Evolutionary conservation across 2,113 vertebrate genomes (phyloP), one percentile per base, ranked within the genome.

Genomic region (Eptatretus burgeri): DNA sequence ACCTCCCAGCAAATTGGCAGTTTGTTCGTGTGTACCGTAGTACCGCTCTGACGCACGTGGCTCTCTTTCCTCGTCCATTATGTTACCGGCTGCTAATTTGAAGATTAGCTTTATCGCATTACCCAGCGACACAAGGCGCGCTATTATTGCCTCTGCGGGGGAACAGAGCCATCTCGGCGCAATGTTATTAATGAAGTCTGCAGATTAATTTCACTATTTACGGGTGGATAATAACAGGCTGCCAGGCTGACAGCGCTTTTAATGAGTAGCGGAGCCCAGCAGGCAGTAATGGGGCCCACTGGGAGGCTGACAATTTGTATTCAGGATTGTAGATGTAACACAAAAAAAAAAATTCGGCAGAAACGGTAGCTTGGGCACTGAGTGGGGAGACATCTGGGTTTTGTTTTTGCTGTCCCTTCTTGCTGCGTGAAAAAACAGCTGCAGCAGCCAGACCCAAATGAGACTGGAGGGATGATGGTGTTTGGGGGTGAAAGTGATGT

Each of bases 181-280:
- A 20, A 60, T 20, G 56, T 60, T 60, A 60, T 60, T 60, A 60
- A 60, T 60, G 56, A 60, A 60, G 56, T 12, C 56, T n/a, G 56
- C 20, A 20, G 56, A 60, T 60, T 10, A 60, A 60, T 60, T 10
- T 60, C 56, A 20, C 56, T 60, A 60, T 60, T 60, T 60, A 60
- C 56, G 56, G 56, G 56, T 13, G 56, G 56, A 60, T 60, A 60
- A 60, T 60, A 60, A 60, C 56, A n/a, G 56, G 56, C 56, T 60
- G 56, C 56, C n/a, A 20, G n/a, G 20, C 56, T 60, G 56, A 60
- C 56, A 60, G 56, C 56, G 56, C n/a, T 20, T 10, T 20, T 60
- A 60, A 60, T 60, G 56, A 60, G 56, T 20, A 20, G n/a, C n/a
- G 56, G 56, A 20, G 56, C 56, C 56, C 56, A 20, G 56, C 53